phyloP scores from a whole-genome alignment of 2,113 vertebrate species.

The Ictidomys tridecemlineatus region DNA sequence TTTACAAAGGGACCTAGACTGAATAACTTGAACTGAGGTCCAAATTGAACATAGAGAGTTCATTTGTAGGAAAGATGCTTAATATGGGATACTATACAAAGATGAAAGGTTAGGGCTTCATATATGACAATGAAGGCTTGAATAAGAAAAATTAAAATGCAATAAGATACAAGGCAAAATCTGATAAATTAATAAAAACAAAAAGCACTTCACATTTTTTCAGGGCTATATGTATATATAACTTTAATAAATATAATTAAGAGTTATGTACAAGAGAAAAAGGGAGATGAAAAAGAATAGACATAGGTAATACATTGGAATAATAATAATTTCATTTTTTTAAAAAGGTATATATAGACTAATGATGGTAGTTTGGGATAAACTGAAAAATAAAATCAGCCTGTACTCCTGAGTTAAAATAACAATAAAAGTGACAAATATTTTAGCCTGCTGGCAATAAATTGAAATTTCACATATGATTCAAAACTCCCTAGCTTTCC shows the following conservation, averaged over 20 bases:
- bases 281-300: background rate
- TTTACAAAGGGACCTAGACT: background rate
- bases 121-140: background rate
- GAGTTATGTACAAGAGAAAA: background rate
- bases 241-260: background rate
- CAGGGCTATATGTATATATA: background rate
- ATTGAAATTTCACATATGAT: background rate
- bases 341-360: background rate
- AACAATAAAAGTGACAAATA: background rate
- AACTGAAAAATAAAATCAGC: background rate
- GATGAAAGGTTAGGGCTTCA: background rate
- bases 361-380: background rate
- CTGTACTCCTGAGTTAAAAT: background rate
- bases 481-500: background rate
- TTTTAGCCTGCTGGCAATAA: background rate
- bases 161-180: background rate
- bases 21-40: background rate
- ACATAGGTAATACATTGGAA: background rate
- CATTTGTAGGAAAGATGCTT: background rate
- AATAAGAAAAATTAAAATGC: background rate
- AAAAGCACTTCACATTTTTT: background rate
- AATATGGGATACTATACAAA: background rate
- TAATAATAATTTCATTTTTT: no score
- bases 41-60: background rate
- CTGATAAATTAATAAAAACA: background rate